phyloP scores from a whole-genome alignment of 2,888 invertebrate species.

The Microdon myrmicae region DNA sequence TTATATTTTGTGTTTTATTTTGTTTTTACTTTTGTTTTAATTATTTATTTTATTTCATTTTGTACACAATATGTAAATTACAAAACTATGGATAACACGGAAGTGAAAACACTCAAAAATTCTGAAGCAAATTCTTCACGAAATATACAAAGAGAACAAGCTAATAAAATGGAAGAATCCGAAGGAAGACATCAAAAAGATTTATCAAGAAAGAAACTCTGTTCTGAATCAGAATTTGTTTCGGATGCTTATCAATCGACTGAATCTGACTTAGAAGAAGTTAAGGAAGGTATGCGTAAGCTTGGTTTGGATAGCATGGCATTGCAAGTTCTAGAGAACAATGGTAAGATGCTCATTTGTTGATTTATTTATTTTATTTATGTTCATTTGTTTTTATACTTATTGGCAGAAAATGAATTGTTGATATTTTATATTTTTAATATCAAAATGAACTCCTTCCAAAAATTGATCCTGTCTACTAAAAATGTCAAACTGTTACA shows the following conservation, averaged over 20 bases:
- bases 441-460: too few relatives aligned
- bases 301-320: constrained; percentile 73
- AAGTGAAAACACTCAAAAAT: constrained; percentile 42
- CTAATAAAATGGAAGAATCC: neutral
- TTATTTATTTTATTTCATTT: constrained; percentile 54
- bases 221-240: constrained; percentile 76
- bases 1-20: constrained; percentile 46
- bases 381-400: constrained; percentile 24
- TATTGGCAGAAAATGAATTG: neutral
- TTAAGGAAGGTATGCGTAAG: constrained; percentile 79
- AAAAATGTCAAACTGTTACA: too few relatives aligned
- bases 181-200: constrained; percentile 18
- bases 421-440: constrained; percentile 7
- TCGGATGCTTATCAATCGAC: constrained; percentile 79
- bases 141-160: constrained; percentile 19
- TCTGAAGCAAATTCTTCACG: constrained; percentile 54
- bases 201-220: constrained; percentile 43
- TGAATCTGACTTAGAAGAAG: constrained; percentile 76
- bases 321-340: constrained; percentile 68
- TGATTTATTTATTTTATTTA: constrained; percentile 32
- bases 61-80: constrained; percentile 43
- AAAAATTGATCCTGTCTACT: too few relatives aligned
- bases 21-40: constrained; percentile 58
- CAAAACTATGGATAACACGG: constrained; percentile 25
- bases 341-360: constrained; percentile 65